Evolutionary conservation across 2,113 vertebrate species (phyloP), one percentile per base, ranked within the genome.

Genomic region (Rutilus rutilus): DNA sequence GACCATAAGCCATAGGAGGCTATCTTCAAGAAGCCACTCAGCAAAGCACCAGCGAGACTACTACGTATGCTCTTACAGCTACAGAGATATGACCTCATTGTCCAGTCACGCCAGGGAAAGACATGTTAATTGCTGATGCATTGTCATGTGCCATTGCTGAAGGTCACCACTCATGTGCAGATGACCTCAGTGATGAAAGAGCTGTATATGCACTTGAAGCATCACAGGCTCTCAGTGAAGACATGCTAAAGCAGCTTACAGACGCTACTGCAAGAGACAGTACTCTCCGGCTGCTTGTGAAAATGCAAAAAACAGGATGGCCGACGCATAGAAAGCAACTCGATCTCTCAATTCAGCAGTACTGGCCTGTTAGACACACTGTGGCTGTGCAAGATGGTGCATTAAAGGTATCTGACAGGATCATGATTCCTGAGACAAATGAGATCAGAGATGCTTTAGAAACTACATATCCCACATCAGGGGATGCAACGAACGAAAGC

Each of bases 1-100:
- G 80, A 91, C 65, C 86, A 86, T 27, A 89, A 84, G 39, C 81
- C 71, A 25, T 33, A 82, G 25, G 88, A 88, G 45, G 42, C 59
- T 42, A 84, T 90, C 15, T 42, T 75, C 27, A 52, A 12, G 8
- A 73, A 83, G 6, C 65, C 81, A 30, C 64, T 83, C 1, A 39
- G 33, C 9, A 54, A 47, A 71, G 80, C 80, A 71, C 80, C 39
- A 25, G 6, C 62, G 9, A 47, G 64, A 47, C 65, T 73, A 1
- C 81, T 73, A 33, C 45, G 81, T 11, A 83, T 71, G 81, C 64
- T 71, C 1, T 57, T 83, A 39, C 64, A 73, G 27, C 67, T 83
- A 30, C 64, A 83, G 27, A 71, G 4, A 33, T 83, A 73, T 57
- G 45, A 73, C 15, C 25, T 71, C 47, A 25, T 6, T 1, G 21